These are phyloP conservation scores for Caerostris extrusa DNA, from an alignment of 1,140 invertebrate species.

Conservation along the genomic window DNA sequence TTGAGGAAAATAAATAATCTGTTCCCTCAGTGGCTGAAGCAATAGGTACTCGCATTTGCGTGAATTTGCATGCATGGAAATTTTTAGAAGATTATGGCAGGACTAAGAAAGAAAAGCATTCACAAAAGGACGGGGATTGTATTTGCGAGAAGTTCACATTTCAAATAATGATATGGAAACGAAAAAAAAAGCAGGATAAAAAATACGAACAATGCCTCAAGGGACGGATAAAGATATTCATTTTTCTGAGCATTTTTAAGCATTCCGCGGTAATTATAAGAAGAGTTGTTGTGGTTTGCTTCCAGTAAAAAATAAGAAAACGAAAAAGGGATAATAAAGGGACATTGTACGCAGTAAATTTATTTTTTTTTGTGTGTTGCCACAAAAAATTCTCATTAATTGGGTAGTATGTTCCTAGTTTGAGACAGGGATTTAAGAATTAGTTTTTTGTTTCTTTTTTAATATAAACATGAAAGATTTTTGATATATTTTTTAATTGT, in stretches of 20 bases:
- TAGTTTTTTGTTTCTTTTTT: no score
- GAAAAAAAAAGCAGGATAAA: not conserved
- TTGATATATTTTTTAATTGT: no score
- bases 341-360: no score
- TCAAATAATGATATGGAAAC: not conserved
- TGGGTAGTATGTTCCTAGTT: no score
- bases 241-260: not conserved
- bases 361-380: no score
- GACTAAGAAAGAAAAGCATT: not conserved
- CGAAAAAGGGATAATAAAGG: not conserved
- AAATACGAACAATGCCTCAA: not conserved
- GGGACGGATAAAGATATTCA: not conserved
- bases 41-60: not conserved
- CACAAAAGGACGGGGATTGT: not conserved
- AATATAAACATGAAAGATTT: no score
- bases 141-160: not conserved
- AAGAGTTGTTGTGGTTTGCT: not conserved
- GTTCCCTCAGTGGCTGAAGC: not conserved
- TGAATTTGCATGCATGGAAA: constrained; percentile 58
- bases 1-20: not conserved
- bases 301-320: not conserved
- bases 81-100: constrained; percentile 16
- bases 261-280: not conserved
- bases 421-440: no score
- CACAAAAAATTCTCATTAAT: no score